Base-by-base conservation (phyloP, 64 coral and sea anemone genomes). In the Montipora sp. region DNA sequence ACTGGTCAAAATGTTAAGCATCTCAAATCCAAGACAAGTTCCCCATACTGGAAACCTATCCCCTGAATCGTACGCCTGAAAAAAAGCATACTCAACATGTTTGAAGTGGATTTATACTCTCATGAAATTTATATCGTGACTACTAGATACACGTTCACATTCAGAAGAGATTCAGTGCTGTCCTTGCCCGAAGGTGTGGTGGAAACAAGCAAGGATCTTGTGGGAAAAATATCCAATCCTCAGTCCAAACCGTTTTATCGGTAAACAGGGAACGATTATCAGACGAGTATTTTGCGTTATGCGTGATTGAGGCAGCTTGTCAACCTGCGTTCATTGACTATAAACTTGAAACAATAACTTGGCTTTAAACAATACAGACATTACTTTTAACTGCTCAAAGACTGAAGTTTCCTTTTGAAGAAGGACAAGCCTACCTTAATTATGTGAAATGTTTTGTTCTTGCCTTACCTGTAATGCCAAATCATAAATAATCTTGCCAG, bases 21-120 rank as follows among this genome's bases (percentile, higher is more conserved):
- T 27, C 22, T 97, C 70, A 88, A 97, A 97, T 12, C 95, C 95
- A 47, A 97, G 95, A 72, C 95, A 97, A 49, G 89, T 88, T 91
- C 92, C 92, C 95, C 95, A 97, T 19, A 97, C 7, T 12, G 92
- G 92, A 89, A 97, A 97, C 8, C 72, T 48, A 3, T 94, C 88
- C 79, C 92, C 92, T 49, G 87, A 73, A 55, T 96, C 88, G 88
- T 87, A 91, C 16, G 92, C 92, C 80, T 83, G 27, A 47, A 20
- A 12, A 19, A 2, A 83, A 67, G 12, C 8, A 63, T 9, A 5
- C 13, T 43, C 19, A 27, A 27, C 21, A 59, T 6, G 48, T 16
- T 20, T 50, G 10, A 8, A 65, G 60, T 65, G 60, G 15, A 12
- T 65, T 65, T 65, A 3, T 0, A 65, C 27, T 27, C 27, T 27